Percentiles rank a stretch among this genome's conserved stretches.
These are phyloP conservation scores for Porites rus DNA, from an alignment of 92 coral and sea anemone genomes.

Conservation along the genomic window DNA sequence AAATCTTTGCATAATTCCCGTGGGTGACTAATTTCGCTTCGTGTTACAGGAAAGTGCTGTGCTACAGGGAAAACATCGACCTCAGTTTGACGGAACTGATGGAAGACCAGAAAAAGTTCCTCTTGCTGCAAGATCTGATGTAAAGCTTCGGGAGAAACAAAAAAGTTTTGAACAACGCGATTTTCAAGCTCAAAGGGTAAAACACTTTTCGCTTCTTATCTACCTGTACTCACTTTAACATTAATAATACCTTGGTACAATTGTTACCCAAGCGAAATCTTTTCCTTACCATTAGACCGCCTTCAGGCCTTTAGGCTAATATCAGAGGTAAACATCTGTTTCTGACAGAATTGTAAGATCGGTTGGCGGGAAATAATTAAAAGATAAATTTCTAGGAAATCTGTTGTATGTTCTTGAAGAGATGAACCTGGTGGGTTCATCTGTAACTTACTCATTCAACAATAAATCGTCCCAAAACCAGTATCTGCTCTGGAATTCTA, in stretches of 20 bases:
- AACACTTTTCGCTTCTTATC: not conserved
- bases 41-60: conserved; percentile 42
- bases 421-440: not conserved
- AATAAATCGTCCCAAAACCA: not conserved
- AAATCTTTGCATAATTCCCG: conserved; percentile 4
- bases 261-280: too few relatives aligned
- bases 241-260: too few relatives aligned
- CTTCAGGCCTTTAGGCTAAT: too few relatives aligned
- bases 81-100: conserved; percentile 21
- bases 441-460: not conserved
- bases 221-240: too few relatives aligned
- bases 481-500: not conserved
- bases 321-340: too few relatives aligned
- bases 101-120: conserved; percentile 28
- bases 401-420: not conserved
- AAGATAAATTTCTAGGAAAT: not conserved
- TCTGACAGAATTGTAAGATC: too few relatives aligned
- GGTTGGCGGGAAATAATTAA: not conserved
- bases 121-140: conserved; percentile 52
- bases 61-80: conserved; percentile 40
- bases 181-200: conserved; percentile 85
- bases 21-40: not conserved
- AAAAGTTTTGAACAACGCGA: conserved; percentile 76
- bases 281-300: too few relatives aligned
- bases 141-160: conserved; percentile 78